Evolutionary conservation across 2,113 vertebrate species (phyloP).

Genomic region (Varanus salvator): DNA sequence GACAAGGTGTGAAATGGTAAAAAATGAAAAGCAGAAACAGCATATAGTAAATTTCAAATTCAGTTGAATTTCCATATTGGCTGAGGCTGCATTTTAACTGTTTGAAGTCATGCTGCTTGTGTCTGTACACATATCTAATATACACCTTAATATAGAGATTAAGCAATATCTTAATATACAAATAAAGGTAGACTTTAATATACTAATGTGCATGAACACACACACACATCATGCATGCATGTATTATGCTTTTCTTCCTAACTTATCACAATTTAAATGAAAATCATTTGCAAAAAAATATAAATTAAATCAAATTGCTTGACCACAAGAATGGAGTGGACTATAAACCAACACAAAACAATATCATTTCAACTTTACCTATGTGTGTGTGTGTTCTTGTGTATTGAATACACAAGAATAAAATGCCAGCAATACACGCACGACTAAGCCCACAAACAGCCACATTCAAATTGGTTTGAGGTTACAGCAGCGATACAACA

Average conservation of each 20-base stretch:
- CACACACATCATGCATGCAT: too few species aligned
- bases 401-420: too few species aligned
- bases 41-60: conserved; percentile 87
- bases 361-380: too few species aligned
- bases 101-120: conserved; percentile 64
- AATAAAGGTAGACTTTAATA: neutral
- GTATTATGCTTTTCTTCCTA: neutral
- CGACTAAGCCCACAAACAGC: too few species aligned
- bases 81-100: conserved; percentile 80
- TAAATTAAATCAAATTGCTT: too few species aligned
- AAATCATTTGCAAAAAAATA: too few species aligned
- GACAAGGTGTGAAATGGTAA: conserved; percentile 92
- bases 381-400: too few species aligned
- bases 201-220: neutral
- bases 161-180: neutral
- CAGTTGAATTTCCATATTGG: conserved; percentile 86
- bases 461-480: too few species aligned
- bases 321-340: too few species aligned
- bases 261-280: neutral
- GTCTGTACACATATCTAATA: neutral
- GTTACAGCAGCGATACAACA: too few species aligned
- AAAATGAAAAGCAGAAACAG: conserved; percentile 84
- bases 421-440: too few species aligned
- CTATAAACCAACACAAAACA: too few species aligned
- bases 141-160: neutral